Percentiles rank a stretch among this genome's conserved stretches.
Conservation (phyloP, 2,888 invertebrate species). For the Epirrita christyi region DNA sequence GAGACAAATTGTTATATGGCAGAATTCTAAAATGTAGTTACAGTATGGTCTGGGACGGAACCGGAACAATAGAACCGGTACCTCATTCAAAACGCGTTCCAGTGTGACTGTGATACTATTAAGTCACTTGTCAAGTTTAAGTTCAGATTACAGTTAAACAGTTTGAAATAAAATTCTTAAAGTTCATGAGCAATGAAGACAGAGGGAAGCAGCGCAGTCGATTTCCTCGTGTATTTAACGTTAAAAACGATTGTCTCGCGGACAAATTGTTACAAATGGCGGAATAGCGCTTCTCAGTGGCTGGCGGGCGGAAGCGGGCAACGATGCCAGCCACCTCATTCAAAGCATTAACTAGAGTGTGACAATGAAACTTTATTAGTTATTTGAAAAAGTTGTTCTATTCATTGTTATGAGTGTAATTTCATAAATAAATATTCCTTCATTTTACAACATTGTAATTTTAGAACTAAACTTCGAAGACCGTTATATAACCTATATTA, state of each 20-base stretch:
- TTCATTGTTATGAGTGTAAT: too few relatives aligned
- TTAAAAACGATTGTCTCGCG: slow-evolving; percentile 18
- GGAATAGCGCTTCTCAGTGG: slow-evolving; percentile 28
- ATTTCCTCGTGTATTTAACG: slow-evolving; percentile 28
- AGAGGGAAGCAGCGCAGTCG: slow-evolving; percentile 1
- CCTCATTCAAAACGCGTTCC: too few relatives aligned
- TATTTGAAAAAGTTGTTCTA: background rate
- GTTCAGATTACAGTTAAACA: background rate
- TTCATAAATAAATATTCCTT: too few relatives aligned
- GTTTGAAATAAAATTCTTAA: background rate
- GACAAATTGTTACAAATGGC: slow-evolving; percentile 66
- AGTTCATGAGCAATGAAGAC: background rate
- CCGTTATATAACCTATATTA: too few relatives aligned
- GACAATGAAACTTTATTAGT: background rate
- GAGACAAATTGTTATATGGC: too few relatives aligned
- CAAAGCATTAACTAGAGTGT: slow-evolving; percentile 6
- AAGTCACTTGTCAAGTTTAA: too few relatives aligned
- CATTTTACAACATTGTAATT: too few relatives aligned
- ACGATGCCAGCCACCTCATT: slow-evolving; percentile 38
- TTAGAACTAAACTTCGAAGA: too few relatives aligned
- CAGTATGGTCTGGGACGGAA: too few relatives aligned
- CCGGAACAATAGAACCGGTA: too few relatives aligned
- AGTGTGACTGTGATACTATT: too few relatives aligned
- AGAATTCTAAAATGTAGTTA: too few relatives aligned
- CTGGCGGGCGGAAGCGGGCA: slow-evolving; percentile 43